These are phyloP conservation scores for Pentamera pediparva DNA, from an alignment of 53 echinoderm and acorn worm species.

Conservation along the genomic window DNA sequence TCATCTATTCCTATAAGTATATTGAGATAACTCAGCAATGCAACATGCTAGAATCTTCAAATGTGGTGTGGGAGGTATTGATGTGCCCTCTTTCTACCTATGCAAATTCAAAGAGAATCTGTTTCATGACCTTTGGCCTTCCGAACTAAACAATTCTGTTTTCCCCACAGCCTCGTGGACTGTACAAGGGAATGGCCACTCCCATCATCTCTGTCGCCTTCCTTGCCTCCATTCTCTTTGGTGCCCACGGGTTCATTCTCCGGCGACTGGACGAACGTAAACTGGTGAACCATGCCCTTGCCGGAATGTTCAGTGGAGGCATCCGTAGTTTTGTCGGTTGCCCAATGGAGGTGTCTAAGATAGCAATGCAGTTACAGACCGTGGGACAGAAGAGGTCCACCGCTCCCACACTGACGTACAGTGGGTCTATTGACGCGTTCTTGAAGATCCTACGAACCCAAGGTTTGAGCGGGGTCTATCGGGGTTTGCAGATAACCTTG, in stretches of 20 bases:
- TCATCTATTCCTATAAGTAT: no score
- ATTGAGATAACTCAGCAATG: no score
- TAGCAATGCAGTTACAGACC: conserved; percentile 58
- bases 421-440: conserved; percentile 74
- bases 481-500: conserved; percentile 65
- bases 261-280: conserved; percentile 68
- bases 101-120: neutral
- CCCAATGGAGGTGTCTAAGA: conserved; percentile 93
- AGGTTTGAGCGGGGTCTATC: conserved; percentile 67
- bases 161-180: conserved; percentile 68
- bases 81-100: neutral
- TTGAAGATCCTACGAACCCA: conserved; percentile 58
- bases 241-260: conserved; percentile 79
- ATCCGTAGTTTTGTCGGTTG: conserved; percentile 69
- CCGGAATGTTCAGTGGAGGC: conserved; percentile 63
- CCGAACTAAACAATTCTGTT: no score
- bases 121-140: no score
- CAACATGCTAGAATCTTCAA: no score
- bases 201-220: conserved; percentile 75
- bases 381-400: neutral
- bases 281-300: conserved; percentile 54
- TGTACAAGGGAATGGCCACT: conserved; percentile 97
- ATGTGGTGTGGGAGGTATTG: no score
- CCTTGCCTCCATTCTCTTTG: conserved; percentile 83
- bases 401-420: conserved; percentile 9